These are phyloP conservation scores for Poecilia gillii DNA, from an alignment of 2,797 vertebrate species.

Conservation along the genomic window DNA sequence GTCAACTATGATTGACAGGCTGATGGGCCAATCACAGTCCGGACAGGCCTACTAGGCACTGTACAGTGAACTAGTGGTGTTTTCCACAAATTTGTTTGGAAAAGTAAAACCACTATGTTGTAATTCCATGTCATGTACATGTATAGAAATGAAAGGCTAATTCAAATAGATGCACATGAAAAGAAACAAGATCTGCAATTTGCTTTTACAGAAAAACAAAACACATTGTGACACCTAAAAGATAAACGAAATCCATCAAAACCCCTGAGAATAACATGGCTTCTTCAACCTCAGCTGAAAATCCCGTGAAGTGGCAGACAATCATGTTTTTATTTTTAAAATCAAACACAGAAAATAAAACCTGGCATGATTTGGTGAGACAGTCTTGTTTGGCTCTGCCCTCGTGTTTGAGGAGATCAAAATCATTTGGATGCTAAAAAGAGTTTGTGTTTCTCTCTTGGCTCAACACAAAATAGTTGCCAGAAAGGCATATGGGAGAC, in stretches of 20 bases:
- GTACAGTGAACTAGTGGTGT: no score
- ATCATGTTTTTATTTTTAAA: neutral
- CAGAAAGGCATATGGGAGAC: neutral
- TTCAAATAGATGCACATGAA: neutral
- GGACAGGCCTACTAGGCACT: no score
- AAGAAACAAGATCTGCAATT: neutral
- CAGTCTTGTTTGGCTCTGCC: neutral
- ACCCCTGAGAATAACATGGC: neutral
- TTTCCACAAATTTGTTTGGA: neutral
- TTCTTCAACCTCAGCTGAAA: neutral
- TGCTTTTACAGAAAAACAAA: neutral
- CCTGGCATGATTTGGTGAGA: constrained; percentile 1
- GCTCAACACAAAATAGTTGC: neutral
- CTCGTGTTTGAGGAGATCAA: constrained; percentile 2
- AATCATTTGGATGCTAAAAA: neutral
- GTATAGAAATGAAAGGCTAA: neutral
- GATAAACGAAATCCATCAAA: neutral
- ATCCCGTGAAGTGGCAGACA: neutral
- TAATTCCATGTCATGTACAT: neutral
- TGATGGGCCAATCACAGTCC: no score
- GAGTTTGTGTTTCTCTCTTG: neutral
- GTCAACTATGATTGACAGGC: no score
- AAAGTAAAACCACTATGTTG: neutral
- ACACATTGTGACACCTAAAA: neutral
- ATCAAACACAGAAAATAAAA: neutral